Evolutionary conservation across 1,140 invertebrate species (phyloP), one percentile per base, ranked within the genome.

Genomic region (Ceratoteleas bidentatus): DNA sequence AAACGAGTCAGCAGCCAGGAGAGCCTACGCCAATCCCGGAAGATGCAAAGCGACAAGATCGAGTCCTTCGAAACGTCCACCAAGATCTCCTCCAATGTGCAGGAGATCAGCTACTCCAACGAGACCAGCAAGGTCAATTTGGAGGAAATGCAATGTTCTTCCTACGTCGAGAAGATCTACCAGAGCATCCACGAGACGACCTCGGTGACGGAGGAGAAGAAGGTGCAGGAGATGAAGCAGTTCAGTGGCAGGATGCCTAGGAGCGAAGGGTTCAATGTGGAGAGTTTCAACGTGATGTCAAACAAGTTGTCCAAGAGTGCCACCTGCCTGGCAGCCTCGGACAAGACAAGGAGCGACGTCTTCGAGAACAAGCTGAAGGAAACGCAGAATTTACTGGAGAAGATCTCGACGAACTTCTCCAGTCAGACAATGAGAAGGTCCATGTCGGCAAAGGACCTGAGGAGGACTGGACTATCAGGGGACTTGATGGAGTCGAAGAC

Each of bases 81-180:
- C 1, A 73, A 72, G 53, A 72, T 68, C 15, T 76, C 80, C 32
- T 76, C 80, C 0, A 82, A 82, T 10, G 14, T 68, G 16, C 52
- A 79, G 7, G 74, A 79, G 69, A 86, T 83, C 9, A 86, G 87
- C 50, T 88, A 87, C 24, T 84, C 87, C 0, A 73, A 85, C 14
- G 74, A 86, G 14, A 75, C 73, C 0, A 84, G 69, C 5, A 81
- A 84, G 13, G 53, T 76, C 24, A 89, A 85, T 40, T 53, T 88
- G 6, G 88, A 90, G 10, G 88, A 90, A 10, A 52, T 88, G 0
- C 85, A 88, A 36, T 85, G 84, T 2, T 73, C 85, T 0, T 85
- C 85, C 24, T 90, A 89, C 8, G 84, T 89, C 2, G 82, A 88
- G 24, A 87, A 87, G 52, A 87, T 90, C 11, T 89, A 90, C 15